Conservation (phyloP, 1,140 invertebrate species). For the Grapholita molesta region DNA sequence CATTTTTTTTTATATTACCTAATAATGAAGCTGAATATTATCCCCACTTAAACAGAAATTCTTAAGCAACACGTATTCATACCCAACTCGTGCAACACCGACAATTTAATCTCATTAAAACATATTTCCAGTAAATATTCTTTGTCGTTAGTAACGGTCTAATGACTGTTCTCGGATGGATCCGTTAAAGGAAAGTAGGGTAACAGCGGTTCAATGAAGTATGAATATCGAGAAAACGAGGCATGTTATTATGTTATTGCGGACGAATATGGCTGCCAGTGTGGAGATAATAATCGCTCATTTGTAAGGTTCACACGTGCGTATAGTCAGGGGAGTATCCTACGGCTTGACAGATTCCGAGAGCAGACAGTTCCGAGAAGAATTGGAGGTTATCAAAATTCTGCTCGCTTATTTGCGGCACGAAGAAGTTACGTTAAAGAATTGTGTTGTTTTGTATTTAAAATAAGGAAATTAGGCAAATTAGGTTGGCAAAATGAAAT, state of each 20-base stretch:
- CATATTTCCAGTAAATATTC: not conserved
- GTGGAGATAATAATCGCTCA: not conserved
- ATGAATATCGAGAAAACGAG: not conserved
- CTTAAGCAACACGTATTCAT: not conserved
- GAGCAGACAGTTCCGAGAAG: no score
- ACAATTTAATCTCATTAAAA: not conserved
- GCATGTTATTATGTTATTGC: not conserved
- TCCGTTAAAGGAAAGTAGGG: constrained; percentile 29
- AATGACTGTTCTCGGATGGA: constrained; percentile 23
- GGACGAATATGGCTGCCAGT: not conserved
- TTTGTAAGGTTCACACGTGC: not conserved
- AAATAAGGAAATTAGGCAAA: no score
- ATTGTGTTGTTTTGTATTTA: no score
- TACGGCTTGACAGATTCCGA: no score
- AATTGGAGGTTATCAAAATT: no score
- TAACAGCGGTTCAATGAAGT: not conserved
- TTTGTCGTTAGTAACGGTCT: constrained; percentile 26
- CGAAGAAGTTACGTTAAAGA: no score
- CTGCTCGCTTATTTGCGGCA: no score
- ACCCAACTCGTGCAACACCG: not conserved
- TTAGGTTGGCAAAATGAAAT: no score
- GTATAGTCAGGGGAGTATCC: no score
- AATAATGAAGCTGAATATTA: no score
- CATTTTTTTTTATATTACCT: no score
- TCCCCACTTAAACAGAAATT: not conserved